A percentile compares a stretch with the other conserved stretches of the same genome.
phyloP scores from a whole-genome alignment of 2,113 vertebrate genomes.

The Gallinago jamesoni region DNA sequence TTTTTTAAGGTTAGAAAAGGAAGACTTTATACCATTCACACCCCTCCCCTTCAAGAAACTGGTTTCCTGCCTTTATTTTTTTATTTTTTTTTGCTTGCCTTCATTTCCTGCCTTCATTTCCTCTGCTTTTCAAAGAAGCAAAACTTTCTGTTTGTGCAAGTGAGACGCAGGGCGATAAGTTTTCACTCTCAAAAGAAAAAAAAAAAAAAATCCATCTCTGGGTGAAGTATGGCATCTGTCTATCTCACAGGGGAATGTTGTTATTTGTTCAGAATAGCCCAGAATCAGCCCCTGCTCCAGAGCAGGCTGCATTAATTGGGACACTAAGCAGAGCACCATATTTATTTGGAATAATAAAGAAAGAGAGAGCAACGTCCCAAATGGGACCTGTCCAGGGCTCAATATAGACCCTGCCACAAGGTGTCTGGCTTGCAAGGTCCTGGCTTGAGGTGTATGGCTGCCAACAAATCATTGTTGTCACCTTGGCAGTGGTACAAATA shows the following conservation, averaged over 20 bases:
- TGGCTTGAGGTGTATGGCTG: not conserved
- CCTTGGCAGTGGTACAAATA: not conserved
- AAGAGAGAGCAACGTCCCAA: not conserved
- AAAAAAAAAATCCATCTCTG: not conserved
- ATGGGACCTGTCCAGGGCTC: not conserved
- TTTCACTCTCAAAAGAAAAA: not conserved
- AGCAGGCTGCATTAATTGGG: not conserved
- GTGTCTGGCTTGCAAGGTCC: not conserved
- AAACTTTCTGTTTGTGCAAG: not conserved
- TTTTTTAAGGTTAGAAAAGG: not conserved
- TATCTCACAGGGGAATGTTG: not conserved
- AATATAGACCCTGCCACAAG: not conserved
- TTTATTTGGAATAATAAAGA: conserved; percentile 1
- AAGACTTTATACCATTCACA: not conserved
- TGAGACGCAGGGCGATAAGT: not conserved
- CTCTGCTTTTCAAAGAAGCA: not conserved
- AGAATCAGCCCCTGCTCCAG: not conserved
- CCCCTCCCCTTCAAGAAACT: not conserved
- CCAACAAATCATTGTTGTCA: conserved; percentile 26
- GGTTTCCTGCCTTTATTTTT: not conserved
- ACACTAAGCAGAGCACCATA: not conserved
- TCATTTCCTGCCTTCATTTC: conserved; percentile 2
- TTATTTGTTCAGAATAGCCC: not conserved
- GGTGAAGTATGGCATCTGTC: not conserved
- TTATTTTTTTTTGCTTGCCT: not conserved